phyloP scores from a whole-genome alignment of 2,888 invertebrate species.

The Lasioglossum morio region DNA sequence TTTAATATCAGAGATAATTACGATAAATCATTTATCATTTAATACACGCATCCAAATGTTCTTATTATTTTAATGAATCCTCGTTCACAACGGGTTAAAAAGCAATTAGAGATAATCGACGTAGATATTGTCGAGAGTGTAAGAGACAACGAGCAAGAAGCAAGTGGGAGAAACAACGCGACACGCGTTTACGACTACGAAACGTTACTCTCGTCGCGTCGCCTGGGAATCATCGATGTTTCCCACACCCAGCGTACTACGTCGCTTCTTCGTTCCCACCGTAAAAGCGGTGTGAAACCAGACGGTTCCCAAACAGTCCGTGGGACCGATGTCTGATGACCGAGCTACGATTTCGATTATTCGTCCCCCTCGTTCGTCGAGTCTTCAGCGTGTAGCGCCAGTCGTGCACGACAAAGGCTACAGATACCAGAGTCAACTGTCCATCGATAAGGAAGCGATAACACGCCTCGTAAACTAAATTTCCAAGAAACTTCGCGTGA shows the following conservation, averaged over 20 bases:
- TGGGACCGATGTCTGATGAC: slow-evolving; percentile 42
- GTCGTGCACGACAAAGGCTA: background rate
- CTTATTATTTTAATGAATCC: background rate
- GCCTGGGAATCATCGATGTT: slow-evolving; percentile 76
- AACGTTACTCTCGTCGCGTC: slow-evolving; percentile 57
- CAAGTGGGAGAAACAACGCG: slow-evolving; percentile 11
- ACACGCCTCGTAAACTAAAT: background rate
- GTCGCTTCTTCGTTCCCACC: slow-evolving; percentile 63
- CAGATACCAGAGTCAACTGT: background rate
- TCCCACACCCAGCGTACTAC: slow-evolving; percentile 73
- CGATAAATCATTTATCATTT: background rate
- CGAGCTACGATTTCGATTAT: slow-evolving; percentile 36
- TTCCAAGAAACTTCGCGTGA: background rate
- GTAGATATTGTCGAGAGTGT: background rate
- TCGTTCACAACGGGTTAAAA: background rate
- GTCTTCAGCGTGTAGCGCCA: background rate
- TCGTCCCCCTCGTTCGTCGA: background rate
- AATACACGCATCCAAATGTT: background rate
- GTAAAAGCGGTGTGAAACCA: slow-evolving; percentile 57
- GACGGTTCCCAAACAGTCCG: slow-evolving; percentile 68
- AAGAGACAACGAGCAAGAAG: slow-evolving; percentile 1
- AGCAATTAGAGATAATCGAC: background rate
- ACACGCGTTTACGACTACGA: slow-evolving; percentile 57
- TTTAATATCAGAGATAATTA: background rate
- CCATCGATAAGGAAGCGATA: background rate